Percentiles rank a stretch among this genome's conserved stretches.
Conservation (phyloP, 2,888 invertebrate species). For the Andrena bucephala region DNA sequence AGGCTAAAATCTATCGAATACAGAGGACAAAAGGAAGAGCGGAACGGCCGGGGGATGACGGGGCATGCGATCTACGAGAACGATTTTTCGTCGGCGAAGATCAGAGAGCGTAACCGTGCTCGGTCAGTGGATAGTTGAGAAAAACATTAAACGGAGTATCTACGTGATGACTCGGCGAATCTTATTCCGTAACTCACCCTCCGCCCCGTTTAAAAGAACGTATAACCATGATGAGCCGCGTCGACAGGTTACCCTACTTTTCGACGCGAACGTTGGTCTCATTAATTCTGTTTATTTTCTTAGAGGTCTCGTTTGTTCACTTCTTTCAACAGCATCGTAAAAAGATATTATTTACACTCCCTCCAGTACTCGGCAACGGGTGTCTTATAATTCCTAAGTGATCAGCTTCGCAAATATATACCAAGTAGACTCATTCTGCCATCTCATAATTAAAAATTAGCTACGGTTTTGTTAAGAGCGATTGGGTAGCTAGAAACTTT, state of each 20-base stretch:
- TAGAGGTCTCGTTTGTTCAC: not conserved
- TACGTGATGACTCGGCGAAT: slow-evolving; percentile 57
- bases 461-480: too few relatives aligned
- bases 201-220: slow-evolving; percentile 7
- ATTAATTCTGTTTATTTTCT: not conserved
- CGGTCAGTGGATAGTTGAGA: slow-evolving; percentile 26
- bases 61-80: slow-evolving; percentile 50
- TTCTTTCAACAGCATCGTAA: too few relatives aligned
- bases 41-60: slow-evolving; percentile 44
- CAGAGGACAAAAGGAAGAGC: slow-evolving; percentile 44
- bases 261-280: not conserved
- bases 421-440: too few relatives aligned
- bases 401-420: too few relatives aligned
- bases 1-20: slow-evolving; percentile 56
- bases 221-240: slow-evolving; percentile 5
- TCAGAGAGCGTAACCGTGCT: slow-evolving; percentile 45
- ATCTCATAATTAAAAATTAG: too few relatives aligned
- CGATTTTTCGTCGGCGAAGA: slow-evolving; percentile 61
- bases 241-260: slow-evolving; percentile 24
- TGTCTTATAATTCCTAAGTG: too few relatives aligned
- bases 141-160: slow-evolving; percentile 61
- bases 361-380: too few relatives aligned
- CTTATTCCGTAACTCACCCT: slow-evolving; percentile 14
- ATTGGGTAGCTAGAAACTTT: too few relatives aligned
- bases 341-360: too few relatives aligned